These are phyloP conservation scores for Coenonympha arcania DNA, from an alignment of 2,888 invertebrate species.

Conservation along the genomic window DNA sequence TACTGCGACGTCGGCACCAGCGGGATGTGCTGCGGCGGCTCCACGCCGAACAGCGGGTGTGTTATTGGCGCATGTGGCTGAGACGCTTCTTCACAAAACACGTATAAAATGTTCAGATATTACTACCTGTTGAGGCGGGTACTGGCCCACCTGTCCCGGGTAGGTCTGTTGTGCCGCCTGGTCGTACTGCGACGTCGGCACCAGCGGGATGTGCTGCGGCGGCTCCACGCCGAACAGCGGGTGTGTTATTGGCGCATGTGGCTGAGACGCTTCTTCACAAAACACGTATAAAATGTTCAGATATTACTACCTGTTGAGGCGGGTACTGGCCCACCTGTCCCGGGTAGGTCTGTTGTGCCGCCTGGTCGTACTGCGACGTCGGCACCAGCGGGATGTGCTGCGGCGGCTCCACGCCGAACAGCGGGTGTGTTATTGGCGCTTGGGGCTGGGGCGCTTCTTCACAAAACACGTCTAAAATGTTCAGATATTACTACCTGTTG, in stretches of 20 bases:
- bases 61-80: too few relatives aligned
- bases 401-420: constrained; percentile 76
- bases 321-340: constrained; percentile 13
- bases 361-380: not conserved
- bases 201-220: constrained; percentile 61
- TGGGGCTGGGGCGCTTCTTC: constrained; percentile 46
- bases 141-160: constrained; percentile 21
- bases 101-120: too few relatives aligned
- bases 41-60: too few relatives aligned
- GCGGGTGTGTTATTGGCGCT: constrained; percentile 86
- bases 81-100: constrained; percentile 62
- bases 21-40: too few relatives aligned
- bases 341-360: constrained; percentile 25
- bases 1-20: too few relatives aligned
- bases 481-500: too few relatives aligned
- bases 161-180: constrained; percentile 27
- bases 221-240: constrained; percentile 79
- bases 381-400: constrained; percentile 59
- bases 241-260: constrained; percentile 87
- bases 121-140: not conserved
- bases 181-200: too few relatives aligned
- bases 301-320: not conserved
- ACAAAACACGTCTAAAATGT: too few relatives aligned
- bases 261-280: too few relatives aligned
- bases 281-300: too few relatives aligned